Percentiles rank a stretch among this genome's conserved stretches.
Evolutionary conservation across 2,888 invertebrate species (phyloP).

Genomic region (Pachycephus smyrnensis): DNA sequence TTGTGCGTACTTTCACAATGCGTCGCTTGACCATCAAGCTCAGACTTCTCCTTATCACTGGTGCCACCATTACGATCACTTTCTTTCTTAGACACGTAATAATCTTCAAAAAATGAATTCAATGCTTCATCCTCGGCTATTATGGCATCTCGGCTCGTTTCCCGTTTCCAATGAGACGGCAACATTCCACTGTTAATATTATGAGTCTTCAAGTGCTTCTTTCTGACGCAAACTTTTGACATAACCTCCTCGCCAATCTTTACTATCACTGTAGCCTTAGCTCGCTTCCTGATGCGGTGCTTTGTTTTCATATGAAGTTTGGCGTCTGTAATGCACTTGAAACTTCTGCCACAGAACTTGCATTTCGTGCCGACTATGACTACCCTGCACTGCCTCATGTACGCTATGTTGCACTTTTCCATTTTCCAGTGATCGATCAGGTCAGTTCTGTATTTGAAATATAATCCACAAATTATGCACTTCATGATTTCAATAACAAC

Average conservation of each 20-base stretch:
- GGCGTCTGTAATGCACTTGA: conserved; percentile 48
- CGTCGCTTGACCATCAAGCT: not conserved
- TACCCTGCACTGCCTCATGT: conserved; percentile 39
- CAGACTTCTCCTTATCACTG: not conserved
- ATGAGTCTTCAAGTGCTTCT: conserved; percentile 34
- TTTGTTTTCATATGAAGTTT: conserved; percentile 11
- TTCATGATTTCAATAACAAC: conserved; percentile 40
- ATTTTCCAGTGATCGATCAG: conserved; percentile 29
- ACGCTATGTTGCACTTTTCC: not conserved
- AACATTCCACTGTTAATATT: not conserved
- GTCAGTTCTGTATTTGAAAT: conserved; percentile 49
- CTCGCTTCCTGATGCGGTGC: conserved; percentile 27
- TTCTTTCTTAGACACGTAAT: not conserved
- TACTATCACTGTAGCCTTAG: conserved; percentile 30
- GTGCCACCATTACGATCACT: not conserved
- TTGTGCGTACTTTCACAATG: not conserved
- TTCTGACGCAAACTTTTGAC: conserved; percentile 33
- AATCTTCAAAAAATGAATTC: not conserved
- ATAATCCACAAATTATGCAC: conserved; percentile 42
- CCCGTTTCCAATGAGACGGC: not conserved
- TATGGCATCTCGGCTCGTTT: not conserved
- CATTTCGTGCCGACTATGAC: conserved; percentile 42
- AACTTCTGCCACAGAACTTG: conserved; percentile 37
- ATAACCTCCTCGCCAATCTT: conserved; percentile 46
- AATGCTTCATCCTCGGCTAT: not conserved